A percentile compares a stretch with the other conserved stretches of the same genome.
Evolutionary conservation across 1,140 invertebrate species (phyloP).

Genomic region (Bombus sylvicola): DNA sequence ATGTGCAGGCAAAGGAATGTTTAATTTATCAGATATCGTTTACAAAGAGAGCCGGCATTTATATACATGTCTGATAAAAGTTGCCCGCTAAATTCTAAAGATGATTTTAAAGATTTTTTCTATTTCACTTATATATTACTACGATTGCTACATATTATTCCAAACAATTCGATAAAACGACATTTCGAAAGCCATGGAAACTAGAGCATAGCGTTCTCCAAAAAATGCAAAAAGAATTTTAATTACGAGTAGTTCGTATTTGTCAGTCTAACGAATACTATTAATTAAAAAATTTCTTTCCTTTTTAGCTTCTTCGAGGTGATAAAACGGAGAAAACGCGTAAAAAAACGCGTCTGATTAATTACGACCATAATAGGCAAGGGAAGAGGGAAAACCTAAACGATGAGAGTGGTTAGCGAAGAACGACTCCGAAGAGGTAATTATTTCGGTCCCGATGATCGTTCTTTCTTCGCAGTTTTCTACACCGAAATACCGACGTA

Average conservation of each 20-base stretch:
- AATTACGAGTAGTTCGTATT: not conserved
- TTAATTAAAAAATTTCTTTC: not conserved
- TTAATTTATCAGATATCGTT: conserved; percentile 3
- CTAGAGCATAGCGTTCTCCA: not conserved
- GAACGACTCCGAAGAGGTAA: not conserved
- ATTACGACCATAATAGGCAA: not conserved
- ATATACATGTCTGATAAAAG: not conserved
- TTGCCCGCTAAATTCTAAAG: not conserved
- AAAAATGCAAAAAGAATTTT: not conserved
- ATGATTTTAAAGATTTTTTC: not conserved
- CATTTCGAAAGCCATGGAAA: not conserved
- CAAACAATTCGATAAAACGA: not conserved
- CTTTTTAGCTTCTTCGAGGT: not conserved
- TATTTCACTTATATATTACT: not conserved
- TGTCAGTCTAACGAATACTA: not conserved
- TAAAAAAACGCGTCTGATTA: not conserved
- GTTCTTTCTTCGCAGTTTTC: conserved; percentile 11
- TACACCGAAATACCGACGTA: not conserved
- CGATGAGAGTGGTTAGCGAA: not conserved
- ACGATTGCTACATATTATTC: not conserved
- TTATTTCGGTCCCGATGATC: not conserved
- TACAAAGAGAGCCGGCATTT: not conserved
- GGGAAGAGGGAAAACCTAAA: accelerated
- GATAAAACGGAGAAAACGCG: not conserved
- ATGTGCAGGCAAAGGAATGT: not conserved